Base-by-base conservation (phyloP, 2,797 vertebrate genomes). In the Limnodromus scolopaceus region DNA sequence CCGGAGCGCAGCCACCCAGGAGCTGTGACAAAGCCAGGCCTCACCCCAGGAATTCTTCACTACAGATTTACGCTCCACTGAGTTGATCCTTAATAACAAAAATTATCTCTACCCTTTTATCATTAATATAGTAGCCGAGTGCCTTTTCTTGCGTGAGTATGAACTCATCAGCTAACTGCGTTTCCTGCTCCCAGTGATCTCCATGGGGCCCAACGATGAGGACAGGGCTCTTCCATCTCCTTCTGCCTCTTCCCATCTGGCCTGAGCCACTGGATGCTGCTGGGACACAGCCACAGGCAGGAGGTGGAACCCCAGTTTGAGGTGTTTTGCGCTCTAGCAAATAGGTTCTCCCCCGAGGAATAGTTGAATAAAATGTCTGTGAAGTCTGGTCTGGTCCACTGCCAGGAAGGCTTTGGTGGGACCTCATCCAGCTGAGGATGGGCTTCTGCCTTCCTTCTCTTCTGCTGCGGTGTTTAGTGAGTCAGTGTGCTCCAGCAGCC, bases 181-280 rank as follows among this genome's bases (percentile, higher is more conserved):
- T 39, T 68, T 89, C 5, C 43, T 27, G 23, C 43, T 91, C 13
- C 34, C 4, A 2, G 16, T 28, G 54, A 84, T 48, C 51, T 70
- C 49, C n/a, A 25, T 0, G 3, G 28, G 69, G 13, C 20, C 36
- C 39, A 24, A 0, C 1, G 4, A 80, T 41, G 43, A 53, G 20
- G 54, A n/a, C 12, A 45, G 15, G 32, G 18, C 32, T 66, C 10
- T 89, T 84, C 11, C 22, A 66, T 75, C 53, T 72, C 45, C 11
- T 68, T 8, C 46, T 38, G 17, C 30, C 38, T 79, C 30, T 57
- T 91, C 46, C 41, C 53, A 18, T 28, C 36, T 71, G 5, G 34
- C 57, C 3, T 0, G 7, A 92, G 22, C 39, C 41, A 6, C 43
- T 19, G 1, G 1, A 19, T 0, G 1, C 48, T 66, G 22, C 17